These are phyloP conservation scores for Pavo muticus DNA, from an alignment of 2,113 vertebrate genomes.

Conservation along the genomic window DNA sequence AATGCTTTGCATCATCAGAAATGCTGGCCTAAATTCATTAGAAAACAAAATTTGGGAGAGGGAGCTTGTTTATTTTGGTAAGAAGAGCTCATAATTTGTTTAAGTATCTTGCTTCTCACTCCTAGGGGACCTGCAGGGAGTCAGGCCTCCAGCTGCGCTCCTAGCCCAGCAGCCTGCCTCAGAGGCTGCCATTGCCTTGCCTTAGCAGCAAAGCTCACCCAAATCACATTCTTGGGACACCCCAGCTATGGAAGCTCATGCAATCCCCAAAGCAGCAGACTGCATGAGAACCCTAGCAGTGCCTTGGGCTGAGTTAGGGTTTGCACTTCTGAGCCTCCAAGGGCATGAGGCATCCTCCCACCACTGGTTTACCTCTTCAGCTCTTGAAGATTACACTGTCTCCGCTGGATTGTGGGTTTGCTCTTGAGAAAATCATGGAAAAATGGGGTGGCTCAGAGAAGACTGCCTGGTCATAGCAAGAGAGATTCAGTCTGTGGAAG, in stretches of 20 bases:
- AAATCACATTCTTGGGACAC: constrained; percentile 12
- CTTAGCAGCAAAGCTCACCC: not conserved
- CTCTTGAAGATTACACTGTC: not conserved
- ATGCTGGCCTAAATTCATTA: not conserved
- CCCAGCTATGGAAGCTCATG: not conserved
- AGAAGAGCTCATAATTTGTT: not conserved
- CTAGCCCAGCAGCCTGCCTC: not conserved
- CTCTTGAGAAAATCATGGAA: not conserved
- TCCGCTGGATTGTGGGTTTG: not conserved
- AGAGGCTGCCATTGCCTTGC: not conserved
- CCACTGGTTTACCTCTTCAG: not conserved
- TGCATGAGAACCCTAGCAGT: not conserved
- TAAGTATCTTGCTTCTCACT: not conserved
- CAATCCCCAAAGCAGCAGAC: not conserved
- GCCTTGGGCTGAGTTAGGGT: constrained; percentile 26
- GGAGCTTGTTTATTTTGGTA: not conserved
- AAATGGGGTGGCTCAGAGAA: not conserved
- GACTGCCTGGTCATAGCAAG: fast-evolving
- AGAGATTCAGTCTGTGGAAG: not conserved
- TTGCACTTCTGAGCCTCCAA: constrained; percentile 21
- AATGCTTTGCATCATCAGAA: not conserved
- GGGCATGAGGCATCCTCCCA: not conserved
- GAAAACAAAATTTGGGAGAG: not conserved
- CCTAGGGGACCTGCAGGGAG: not conserved
- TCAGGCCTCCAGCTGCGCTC: not conserved